phyloP scores from a whole-genome alignment of 2,113 vertebrate species.

The Rhea pennata region DNA sequence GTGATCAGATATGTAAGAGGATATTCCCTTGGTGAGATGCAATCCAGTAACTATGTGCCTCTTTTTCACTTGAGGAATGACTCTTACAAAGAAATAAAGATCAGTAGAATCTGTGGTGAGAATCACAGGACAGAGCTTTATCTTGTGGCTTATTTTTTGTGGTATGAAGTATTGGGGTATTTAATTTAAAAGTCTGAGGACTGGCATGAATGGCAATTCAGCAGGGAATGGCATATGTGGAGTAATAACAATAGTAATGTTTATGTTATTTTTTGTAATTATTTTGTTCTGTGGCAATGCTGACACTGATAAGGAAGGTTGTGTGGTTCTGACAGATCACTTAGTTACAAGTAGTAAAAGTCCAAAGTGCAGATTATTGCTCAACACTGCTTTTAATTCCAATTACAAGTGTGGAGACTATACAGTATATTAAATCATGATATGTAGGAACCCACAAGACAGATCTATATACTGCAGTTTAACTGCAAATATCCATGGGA shows the following conservation, averaged over 20 bases:
- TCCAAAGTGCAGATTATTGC: not conserved
- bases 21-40: not conserved
- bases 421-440: not conserved
- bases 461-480: conserved; percentile 1
- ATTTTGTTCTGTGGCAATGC: not conserved
- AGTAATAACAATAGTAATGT: not conserved
- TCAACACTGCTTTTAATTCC: not conserved
- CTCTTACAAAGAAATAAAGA: not conserved
- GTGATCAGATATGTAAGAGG: not conserved
- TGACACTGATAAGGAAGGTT: not conserved
- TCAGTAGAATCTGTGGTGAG: not conserved
- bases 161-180: not conserved
- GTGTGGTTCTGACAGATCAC: not conserved
- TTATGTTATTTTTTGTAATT: not conserved
- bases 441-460: not conserved
- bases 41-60: not conserved
- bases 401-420: not conserved
- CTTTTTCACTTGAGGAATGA: not conserved
- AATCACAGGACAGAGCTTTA: not conserved
- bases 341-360: not conserved
- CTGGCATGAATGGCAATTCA: not conserved
- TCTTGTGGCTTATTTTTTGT: not conserved
- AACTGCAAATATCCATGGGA: not conserved
- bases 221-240: not conserved
- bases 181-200: not conserved